phyloP scores from a whole-genome alignment of 1,140 invertebrate genomes.

The Pemphigus obesinymphae region DNA sequence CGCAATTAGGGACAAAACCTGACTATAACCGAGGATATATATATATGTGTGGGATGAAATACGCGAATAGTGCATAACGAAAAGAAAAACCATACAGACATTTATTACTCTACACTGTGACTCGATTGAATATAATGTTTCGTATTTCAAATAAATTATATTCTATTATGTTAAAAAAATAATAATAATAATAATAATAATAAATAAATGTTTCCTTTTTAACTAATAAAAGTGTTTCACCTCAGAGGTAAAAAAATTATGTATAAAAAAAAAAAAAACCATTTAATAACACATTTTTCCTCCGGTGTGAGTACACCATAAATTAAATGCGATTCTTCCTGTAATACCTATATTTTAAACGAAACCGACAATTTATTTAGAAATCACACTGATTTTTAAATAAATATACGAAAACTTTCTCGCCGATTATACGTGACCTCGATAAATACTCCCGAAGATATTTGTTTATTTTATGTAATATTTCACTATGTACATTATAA shows the following conservation, averaged over 20 bases:
- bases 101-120: slow-evolving; percentile 18
- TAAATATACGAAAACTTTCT: no score
- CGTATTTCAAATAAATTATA: not conserved
- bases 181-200: not conserved
- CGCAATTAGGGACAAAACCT: not conserved
- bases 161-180: not conserved
- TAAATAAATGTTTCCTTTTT: not conserved
- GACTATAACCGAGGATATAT: no score
- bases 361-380: no score
- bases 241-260: not conserved
- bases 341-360: no score
- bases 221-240: not conserved
- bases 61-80: not conserved
- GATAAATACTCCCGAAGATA: no score
- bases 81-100: not conserved
- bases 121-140: not conserved
- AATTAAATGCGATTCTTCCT: not conserved
- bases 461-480: no score
- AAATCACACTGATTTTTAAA: no score
- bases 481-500: no score
- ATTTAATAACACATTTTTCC: not conserved
- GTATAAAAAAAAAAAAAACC: no score
- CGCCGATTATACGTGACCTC: no score
- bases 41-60: not conserved
- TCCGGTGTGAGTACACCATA: not conserved